Evolutionary conservation across 2,888 invertebrate genomes (phyloP).

Genomic region (Leptopilina drosophilae): DNA sequence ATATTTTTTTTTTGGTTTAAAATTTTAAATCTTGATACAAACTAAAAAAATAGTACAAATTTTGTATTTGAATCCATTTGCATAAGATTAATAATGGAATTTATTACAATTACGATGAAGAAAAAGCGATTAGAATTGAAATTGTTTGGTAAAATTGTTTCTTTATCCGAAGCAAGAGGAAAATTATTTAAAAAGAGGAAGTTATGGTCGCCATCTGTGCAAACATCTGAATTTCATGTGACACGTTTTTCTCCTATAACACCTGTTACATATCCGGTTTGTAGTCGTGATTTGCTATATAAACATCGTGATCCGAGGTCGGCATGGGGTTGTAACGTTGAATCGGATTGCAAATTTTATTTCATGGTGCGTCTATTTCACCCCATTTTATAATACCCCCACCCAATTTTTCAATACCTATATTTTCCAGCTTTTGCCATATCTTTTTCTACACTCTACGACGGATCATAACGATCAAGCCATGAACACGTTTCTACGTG

Average conservation of each 20-base stretch:
- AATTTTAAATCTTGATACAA: too few species aligned
- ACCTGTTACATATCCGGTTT: slow-evolving; percentile 55
- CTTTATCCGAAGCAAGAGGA: not conserved
- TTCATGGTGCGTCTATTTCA: slow-evolving; percentile 36
- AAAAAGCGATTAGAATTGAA: too few species aligned
- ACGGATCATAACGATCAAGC: slow-evolving; percentile 53
- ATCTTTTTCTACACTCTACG: not conserved
- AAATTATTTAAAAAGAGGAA: not conserved
- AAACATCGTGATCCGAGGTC: slow-evolving; percentile 49
- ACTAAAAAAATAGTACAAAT: too few species aligned
- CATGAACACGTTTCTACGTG: slow-evolving; percentile 54
- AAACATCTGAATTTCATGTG: slow-evolving; percentile 56
- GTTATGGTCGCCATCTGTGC: slow-evolving; percentile 33
- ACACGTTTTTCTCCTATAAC: slow-evolving; percentile 54
- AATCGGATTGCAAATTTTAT: slow-evolving; percentile 58
- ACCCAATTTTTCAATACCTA: too few species aligned
- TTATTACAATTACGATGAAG: too few species aligned
- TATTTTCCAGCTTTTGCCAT: not conserved
- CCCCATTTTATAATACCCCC: not conserved
- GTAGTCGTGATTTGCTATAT: slow-evolving; percentile 45
- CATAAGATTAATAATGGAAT: too few species aligned
- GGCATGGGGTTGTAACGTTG: slow-evolving; percentile 48
- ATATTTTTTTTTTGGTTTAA: too few species aligned
- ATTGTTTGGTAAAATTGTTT: not conserved
- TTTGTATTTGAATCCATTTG: too few species aligned